A percentile compares a stretch with the other conserved stretches of the same genome.
These are phyloP conservation scores for Gila orcuttii DNA, from an alignment of 2,113 vertebrate genomes.

Conservation along the genomic window DNA sequence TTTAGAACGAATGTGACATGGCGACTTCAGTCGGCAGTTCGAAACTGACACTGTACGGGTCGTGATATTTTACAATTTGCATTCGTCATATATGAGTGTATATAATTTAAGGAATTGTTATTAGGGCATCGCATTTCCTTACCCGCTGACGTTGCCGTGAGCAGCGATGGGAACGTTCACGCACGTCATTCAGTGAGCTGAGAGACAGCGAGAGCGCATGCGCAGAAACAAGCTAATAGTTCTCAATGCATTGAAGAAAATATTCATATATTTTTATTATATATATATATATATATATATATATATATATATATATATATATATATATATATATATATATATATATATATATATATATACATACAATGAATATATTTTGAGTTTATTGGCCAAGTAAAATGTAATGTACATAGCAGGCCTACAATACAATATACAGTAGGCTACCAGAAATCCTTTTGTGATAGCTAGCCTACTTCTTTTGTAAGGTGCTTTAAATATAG, in stretches of 20 bases:
- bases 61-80: background rate
- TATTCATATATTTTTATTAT: background rate
- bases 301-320: too few relatives aligned
- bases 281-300: too few relatives aligned
- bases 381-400: background rate
- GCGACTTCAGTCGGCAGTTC: background rate
- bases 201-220: conserved; percentile 34
- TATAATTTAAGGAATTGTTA: background rate
- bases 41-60: background rate
- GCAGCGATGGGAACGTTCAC: conserved; percentile 44
- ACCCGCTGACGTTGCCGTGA: conserved; percentile 51
- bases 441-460: background rate
- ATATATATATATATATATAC: too few relatives aligned
- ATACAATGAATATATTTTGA: background rate
- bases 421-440: background rate
- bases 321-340: too few relatives aligned
- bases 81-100: background rate
- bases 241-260: background rate
- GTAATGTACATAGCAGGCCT: background rate
- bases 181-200: conserved; percentile 43
- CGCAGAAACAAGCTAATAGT: background rate
- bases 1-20: background rate
- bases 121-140: background rate
- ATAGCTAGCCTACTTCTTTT: background rate
- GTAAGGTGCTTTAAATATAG: background rate